Conservation (phyloP, 1,140 invertebrate genomes). For the Trypoxylus dichotomus region DNA sequence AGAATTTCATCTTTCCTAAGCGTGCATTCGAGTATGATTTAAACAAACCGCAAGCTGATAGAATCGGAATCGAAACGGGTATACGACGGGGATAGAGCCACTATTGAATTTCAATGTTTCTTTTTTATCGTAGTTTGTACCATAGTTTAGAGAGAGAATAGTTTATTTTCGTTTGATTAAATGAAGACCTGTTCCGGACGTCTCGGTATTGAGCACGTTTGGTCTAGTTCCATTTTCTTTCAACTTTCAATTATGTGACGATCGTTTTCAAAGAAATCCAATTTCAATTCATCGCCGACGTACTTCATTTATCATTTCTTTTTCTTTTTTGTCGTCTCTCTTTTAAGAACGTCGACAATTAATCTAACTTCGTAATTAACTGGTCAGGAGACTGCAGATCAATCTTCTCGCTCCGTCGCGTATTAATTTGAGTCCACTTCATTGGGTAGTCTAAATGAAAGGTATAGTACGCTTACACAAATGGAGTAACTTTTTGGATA, state of each 20-base stretch:
- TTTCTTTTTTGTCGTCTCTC: neutral
- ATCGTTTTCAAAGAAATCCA: neutral
- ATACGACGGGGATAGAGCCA: neutral
- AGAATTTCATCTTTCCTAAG: neutral
- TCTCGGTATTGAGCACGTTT: neutral
- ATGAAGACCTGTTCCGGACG: neutral
- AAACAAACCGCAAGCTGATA: neutral
- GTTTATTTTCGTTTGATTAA: neutral
- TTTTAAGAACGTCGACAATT: no score
- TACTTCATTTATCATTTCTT: neutral
- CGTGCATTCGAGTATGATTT: neutral
- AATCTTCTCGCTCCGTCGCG: no score
- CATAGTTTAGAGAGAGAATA: neutral
- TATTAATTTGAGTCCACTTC: no score
- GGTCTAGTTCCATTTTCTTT: neutral
- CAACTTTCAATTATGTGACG: neutral
- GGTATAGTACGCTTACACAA: no score
- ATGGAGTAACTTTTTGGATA: no score
- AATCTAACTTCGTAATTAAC: no score
- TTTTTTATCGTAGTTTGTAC: no score
- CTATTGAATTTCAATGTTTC: no score
- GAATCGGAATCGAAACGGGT: neutral
- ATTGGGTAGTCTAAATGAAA: no score
- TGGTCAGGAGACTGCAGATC: no score
- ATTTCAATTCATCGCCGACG: neutral